phyloP scores from a whole-genome alignment of 1,140 invertebrate genomes.

The Drosophila persimilis region DNA sequence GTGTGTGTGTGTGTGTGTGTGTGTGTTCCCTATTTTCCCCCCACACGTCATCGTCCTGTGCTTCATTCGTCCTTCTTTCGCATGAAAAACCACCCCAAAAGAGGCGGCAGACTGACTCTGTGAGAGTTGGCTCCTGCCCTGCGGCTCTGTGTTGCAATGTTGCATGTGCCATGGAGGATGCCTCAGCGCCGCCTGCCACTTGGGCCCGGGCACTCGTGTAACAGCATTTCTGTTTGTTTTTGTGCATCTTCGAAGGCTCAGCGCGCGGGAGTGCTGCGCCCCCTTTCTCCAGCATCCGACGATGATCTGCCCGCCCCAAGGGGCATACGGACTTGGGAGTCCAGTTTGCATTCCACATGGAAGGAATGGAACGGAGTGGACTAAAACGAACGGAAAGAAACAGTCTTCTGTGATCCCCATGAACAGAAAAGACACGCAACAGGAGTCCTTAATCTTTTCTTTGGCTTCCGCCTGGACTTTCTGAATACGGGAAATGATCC shows the following conservation, averaged over 20 bases:
- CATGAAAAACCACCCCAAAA: conserved; percentile 25
- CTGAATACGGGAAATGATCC: no score
- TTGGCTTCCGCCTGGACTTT: no score
- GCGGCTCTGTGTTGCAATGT: conserved; percentile 20
- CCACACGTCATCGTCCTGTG: conserved; percentile 69
- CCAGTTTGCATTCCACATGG: background rate
- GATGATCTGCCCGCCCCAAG: conserved; percentile 7
- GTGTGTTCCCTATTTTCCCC: no score
- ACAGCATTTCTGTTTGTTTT: conserved; percentile 65
- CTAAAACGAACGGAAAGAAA: background rate
- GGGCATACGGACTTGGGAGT: conserved; percentile 10
- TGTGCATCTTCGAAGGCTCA: conserved; percentile 54
- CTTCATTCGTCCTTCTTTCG: conserved; percentile 6
- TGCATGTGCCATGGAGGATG: conserved; percentile 26
- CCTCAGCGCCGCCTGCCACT: conserved; percentile 50
- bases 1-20: background rate
- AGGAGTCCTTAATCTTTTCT: no score
- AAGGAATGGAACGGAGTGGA: no score
- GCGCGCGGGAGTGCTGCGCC: conserved; percentile 8
- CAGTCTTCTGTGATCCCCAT: no score
- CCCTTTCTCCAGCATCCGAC: conserved; percentile 10
- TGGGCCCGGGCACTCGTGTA: conserved; percentile 49
- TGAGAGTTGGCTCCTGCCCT: conserved; percentile 25
- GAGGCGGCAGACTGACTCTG: conserved; percentile 44
- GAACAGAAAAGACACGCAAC: no score